These are phyloP conservation scores for Chaetodon trifasciatus DNA, from an alignment of 2,797 vertebrate genomes.

Conservation along the genomic window DNA sequence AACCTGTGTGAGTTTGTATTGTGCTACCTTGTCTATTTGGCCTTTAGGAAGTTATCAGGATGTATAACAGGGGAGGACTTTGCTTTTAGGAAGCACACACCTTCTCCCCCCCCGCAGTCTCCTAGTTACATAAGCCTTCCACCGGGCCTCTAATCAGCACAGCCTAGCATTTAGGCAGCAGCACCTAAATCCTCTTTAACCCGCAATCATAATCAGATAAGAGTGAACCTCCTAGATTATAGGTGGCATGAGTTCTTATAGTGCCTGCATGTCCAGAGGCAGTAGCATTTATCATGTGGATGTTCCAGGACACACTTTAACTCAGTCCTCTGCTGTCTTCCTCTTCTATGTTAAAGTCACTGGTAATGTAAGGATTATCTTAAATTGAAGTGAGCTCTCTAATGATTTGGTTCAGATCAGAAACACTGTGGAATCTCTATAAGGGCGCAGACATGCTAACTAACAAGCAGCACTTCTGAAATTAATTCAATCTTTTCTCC, in stretches of 20 bases:
- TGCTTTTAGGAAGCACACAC: conserved; percentile 59
- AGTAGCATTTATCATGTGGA: conserved; percentile 63
- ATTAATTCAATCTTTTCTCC: background rate
- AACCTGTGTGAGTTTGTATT: conserved; percentile 25
- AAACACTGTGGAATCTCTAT: background rate
- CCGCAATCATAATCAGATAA: conserved; percentile 85
- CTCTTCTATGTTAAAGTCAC: background rate
- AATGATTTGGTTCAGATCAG: background rate
- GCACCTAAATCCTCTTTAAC: conserved; percentile 86
- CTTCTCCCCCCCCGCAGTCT: conserved; percentile 57
- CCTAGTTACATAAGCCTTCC: conserved; percentile 78
- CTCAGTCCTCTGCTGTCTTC: conserved; percentile 6
- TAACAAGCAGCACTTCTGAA: background rate
- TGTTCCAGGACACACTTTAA: conserved; percentile 39
- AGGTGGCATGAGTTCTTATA: conserved; percentile 71
- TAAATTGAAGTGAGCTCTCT: conserved; percentile 8
- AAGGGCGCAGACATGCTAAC: background rate
- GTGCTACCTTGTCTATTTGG: conserved; percentile 40
- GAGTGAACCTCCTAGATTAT: conserved; percentile 81
- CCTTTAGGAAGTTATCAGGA: conserved; percentile 43
- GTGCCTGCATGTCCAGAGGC: conserved; percentile 46
- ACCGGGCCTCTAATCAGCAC: conserved; percentile 77
- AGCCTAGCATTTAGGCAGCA: conserved; percentile 80
- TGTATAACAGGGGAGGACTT: conserved; percentile 45
- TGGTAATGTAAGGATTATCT: conserved; percentile 8